Percentiles rank a stretch among this genome's conserved stretches.
Conservation (phyloP, 2,888 invertebrate species). For the Cephus pygmeus region DNA sequence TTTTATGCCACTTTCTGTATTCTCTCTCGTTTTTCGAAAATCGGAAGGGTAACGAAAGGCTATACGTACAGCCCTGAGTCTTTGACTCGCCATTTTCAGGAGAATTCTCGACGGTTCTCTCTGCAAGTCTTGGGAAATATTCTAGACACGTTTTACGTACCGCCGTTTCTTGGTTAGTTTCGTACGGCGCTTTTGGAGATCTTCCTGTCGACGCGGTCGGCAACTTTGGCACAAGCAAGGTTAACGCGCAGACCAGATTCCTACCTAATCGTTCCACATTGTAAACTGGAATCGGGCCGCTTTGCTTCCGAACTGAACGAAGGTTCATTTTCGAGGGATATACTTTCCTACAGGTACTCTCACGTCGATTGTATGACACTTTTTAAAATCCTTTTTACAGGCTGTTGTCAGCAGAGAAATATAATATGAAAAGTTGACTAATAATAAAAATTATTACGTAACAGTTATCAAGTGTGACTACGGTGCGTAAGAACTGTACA, state of each 20-base stretch:
- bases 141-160: not conserved
- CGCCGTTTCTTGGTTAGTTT: not conserved
- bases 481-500: not conserved
- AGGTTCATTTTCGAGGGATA: not conserved
- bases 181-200: not conserved
- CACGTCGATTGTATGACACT: not conserved
- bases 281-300: not conserved
- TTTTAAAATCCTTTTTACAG: not conserved
- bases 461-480: not conserved
- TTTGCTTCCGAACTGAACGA: not conserved
- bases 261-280: constrained; percentile 20
- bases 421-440: not conserved
- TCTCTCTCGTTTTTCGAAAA: not conserved
- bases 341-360: too few relatives aligned
- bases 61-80: not conserved
- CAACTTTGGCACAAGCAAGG: constrained; percentile 19
- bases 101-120: not conserved
- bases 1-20: not conserved
- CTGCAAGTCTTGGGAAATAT: not conserved
- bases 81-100: not conserved
- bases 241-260: constrained; percentile 15
- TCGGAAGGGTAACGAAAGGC: not conserved
- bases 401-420: not conserved
- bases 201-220: not conserved
- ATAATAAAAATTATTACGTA: not conserved